Conservation (phyloP, 2,888 invertebrate genomes). For the Andrena haemorrhoa region DNA sequence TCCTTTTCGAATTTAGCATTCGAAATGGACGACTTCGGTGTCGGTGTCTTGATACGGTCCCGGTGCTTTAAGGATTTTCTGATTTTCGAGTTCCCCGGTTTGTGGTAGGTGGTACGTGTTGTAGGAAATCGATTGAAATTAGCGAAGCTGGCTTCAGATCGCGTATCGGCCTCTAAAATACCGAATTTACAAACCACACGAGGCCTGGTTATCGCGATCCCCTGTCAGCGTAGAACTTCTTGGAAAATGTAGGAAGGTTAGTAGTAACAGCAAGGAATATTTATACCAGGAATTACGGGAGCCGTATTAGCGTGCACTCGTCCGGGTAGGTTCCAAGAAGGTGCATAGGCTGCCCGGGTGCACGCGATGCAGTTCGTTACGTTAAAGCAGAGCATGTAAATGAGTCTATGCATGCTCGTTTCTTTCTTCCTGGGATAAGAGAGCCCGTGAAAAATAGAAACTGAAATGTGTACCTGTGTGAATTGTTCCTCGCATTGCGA, state of each 20-base stretch:
- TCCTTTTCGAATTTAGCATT: too few species aligned
- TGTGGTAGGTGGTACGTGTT: not conserved
- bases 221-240: slow-evolving; percentile 40
- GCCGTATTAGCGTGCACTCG: slow-evolving; percentile 66
- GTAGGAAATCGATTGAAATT: not conserved
- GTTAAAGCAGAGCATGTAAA: slow-evolving; percentile 70
- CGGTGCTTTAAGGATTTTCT: too few species aligned
- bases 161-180: slow-evolving; percentile 18
- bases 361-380: slow-evolving; percentile 68
- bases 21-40: too few species aligned
- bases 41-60: too few species aligned
- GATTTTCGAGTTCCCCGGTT: not conserved
- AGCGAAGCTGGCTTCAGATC: slow-evolving; percentile 6
- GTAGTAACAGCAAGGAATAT: slow-evolving; percentile 67
- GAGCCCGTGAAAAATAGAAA: slow-evolving; percentile 18
- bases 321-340: slow-evolving; percentile 61
- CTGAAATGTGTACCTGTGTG: not conserved
- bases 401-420: slow-evolving; percentile 46
- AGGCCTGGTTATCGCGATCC: slow-evolving; percentile 50
- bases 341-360: slow-evolving; percentile 51
- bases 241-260: slow-evolving; percentile 68
- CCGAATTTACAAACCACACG: slow-evolving; percentile 33
- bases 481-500: not conserved
- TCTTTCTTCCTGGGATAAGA: slow-evolving; percentile 19
- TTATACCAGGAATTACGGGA: slow-evolving; percentile 66